Conservation (phyloP, 2,797 vertebrate species). For the Schizopygopsis malacanthus region DNA sequence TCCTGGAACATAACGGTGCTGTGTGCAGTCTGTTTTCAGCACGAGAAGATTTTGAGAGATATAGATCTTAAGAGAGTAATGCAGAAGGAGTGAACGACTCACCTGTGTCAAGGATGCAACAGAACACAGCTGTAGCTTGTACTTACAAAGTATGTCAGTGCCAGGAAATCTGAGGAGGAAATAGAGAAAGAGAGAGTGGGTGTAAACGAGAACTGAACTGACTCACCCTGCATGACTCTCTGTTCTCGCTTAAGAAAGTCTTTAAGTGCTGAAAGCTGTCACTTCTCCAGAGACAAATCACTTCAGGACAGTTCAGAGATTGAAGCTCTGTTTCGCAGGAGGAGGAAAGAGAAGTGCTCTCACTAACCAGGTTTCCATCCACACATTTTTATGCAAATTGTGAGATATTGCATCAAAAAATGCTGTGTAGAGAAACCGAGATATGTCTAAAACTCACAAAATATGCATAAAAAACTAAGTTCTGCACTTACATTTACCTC, state of each 20-base stretch:
- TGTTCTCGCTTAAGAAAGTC: slow-evolving; percentile 34
- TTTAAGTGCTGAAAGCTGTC: slow-evolving; percentile 53
- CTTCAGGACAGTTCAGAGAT: slow-evolving; percentile 33
- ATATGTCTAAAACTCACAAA: neutral
- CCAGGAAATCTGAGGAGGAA: slow-evolving; percentile 56
- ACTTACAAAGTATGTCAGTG: slow-evolving; percentile 54
- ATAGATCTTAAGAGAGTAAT: neutral
- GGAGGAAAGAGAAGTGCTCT: slow-evolving; percentile 12
- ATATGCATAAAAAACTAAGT: neutral
- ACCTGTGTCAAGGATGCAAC: slow-evolving; percentile 46
- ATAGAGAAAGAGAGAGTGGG: slow-evolving; percentile 36
- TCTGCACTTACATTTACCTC: neutral
- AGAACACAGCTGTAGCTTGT: slow-evolving; percentile 20
- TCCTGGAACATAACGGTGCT: neutral
- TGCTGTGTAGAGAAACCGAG: neutral
- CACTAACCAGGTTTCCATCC: neutral
- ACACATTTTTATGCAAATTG: neutral
- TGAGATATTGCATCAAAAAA: slow-evolving; percentile 7
- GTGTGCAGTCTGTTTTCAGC: neutral
- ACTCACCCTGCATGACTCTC: slow-evolving; percentile 46
- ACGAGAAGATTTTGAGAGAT: neutral
- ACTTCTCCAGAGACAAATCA: slow-evolving; percentile 45
- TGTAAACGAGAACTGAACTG: slow-evolving; percentile 46
- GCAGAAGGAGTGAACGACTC: slow-evolving; percentile 16
- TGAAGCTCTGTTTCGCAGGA: neutral